Percentiles rank a stretch among this genome's conserved stretches.
Conservation (phyloP, 2,888 invertebrate genomes). For the Exephanes ischioxanthus region DNA sequence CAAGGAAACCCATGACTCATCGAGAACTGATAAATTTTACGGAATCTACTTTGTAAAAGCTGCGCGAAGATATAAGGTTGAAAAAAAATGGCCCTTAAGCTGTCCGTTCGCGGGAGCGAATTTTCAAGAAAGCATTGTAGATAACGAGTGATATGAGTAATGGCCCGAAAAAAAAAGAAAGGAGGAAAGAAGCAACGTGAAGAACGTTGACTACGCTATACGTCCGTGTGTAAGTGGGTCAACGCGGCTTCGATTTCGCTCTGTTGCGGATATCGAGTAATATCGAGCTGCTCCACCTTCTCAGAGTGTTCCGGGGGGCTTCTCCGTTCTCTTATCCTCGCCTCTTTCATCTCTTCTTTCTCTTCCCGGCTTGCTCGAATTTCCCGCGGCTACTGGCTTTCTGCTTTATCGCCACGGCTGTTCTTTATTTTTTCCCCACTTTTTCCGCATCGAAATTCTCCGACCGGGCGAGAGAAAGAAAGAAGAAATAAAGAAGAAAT, state of each 20-base stretch:
- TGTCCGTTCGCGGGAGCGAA: not conserved
- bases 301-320: constrained; percentile 23
- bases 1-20: not conserved
- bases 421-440: constrained; percentile 11
- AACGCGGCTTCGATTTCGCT: constrained; percentile 64
- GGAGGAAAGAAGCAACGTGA: not conserved
- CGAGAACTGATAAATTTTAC: not conserved
- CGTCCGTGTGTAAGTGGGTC: constrained; percentile 60
- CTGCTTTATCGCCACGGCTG: constrained; percentile 46
- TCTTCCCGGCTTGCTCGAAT: constrained; percentile 17
- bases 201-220: constrained; percentile 16
- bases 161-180: not conserved
- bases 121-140: not conserved
- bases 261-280: constrained; percentile 67
- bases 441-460: not conserved
- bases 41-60: not conserved
- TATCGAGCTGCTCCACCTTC: constrained; percentile 63
- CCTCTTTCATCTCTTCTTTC: constrained; percentile 6
- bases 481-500: not conserved
- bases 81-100: not conserved
- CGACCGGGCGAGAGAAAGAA: not conserved
- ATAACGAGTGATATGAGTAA: not conserved
- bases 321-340: constrained; percentile 17
- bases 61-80: not conserved
- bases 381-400: constrained; percentile 36